Conservation (phyloP, 2,797 vertebrate species). For the Spheniscus humboldti region DNA sequence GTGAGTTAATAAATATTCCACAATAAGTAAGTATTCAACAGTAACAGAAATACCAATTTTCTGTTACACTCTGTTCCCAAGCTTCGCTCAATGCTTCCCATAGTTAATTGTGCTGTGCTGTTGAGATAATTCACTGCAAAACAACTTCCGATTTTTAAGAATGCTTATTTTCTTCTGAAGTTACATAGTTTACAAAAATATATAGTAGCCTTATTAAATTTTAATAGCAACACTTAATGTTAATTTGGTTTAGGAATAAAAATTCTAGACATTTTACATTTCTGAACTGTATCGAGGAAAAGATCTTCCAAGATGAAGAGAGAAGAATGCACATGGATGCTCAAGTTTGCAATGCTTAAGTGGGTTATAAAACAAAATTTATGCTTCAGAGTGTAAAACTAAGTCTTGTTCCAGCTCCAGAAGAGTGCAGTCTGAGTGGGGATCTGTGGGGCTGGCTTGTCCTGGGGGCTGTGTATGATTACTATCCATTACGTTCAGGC, state of each 20-base stretch:
- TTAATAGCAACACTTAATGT: not conserved
- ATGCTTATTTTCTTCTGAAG: not conserved
- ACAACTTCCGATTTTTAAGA: not conserved
- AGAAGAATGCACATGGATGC: not conserved
- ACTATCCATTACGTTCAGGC: accelerated
- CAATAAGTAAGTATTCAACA: not conserved
- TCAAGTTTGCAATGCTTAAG: not conserved
- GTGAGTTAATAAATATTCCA: conserved; percentile 27
- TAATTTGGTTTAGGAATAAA: not conserved
- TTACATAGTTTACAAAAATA: not conserved
- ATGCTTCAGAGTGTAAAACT: not conserved
- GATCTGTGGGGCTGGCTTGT: not conserved
- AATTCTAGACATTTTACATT: not conserved
- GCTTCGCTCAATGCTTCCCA: not conserved
- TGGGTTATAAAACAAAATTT: not conserved
- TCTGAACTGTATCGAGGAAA: not conserved
- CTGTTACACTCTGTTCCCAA: conserved; percentile 11
- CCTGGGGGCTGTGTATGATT: not conserved
- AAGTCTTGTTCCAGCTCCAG: not conserved
- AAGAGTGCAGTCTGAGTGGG: not conserved
- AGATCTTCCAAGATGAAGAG: not conserved
- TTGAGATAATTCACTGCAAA: not conserved
- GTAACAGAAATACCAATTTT: conserved; percentile 1
- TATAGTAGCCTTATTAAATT: not conserved
- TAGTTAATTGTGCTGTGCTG: not conserved